Conservation (phyloP, 2,888 invertebrate species). For the Pardosa pseudoannulata region DNA sequence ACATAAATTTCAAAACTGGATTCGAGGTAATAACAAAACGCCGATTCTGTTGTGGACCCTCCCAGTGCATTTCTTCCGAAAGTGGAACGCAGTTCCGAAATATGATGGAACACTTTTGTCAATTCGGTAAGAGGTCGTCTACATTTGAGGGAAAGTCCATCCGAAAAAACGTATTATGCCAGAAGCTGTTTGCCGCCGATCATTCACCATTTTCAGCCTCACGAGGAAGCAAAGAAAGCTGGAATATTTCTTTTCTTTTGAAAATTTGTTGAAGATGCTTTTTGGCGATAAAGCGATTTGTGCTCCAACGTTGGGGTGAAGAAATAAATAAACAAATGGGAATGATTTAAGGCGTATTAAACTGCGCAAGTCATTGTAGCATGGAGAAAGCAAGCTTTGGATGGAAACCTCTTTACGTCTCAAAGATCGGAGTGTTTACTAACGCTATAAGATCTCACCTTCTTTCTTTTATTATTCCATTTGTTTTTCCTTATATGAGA, state of each 20-base stretch:
- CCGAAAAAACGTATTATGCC: neutral
- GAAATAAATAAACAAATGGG: neutral
- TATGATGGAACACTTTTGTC: neutral
- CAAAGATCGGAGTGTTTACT: too few relatives aligned
- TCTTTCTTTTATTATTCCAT: too few relatives aligned
- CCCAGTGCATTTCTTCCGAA: neutral
- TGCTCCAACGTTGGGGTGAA: neutral
- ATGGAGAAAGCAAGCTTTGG: conserved; percentile 1
- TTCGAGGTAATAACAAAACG: neutral
- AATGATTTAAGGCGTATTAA: neutral
- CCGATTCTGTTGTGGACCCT: neutral
- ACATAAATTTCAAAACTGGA: neutral
- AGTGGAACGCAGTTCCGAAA: neutral
- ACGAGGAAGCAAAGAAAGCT: neutral
- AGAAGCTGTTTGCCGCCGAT: neutral
- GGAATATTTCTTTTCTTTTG: neutral
- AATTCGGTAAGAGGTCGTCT: neutral
- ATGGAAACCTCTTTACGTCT: too few relatives aligned
- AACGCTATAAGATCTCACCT: too few relatives aligned
- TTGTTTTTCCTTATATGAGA: too few relatives aligned
- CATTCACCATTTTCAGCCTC: neutral
- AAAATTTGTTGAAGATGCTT: neutral
- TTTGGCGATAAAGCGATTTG: neutral
- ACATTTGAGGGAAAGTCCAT: neutral
- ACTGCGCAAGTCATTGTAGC: neutral